A percentile compares a stretch with the other conserved stretches of the same genome.
Conservation (phyloP, 2,888 invertebrate genomes). For the Hedychridium roseum region DNA sequence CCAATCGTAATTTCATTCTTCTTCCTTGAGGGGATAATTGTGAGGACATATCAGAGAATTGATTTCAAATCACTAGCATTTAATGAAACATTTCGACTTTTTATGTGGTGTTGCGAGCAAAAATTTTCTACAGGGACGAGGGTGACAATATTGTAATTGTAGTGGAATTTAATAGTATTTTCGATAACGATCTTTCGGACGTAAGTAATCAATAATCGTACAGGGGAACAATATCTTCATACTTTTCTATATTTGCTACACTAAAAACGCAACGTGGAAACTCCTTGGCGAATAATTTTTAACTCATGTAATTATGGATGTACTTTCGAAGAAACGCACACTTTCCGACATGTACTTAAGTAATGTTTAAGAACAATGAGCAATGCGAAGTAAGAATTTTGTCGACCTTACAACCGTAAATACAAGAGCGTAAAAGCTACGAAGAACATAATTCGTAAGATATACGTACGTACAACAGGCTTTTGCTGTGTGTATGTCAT, state of each 20-base stretch:
- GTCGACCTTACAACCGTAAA: constrained; percentile 27
- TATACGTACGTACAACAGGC: constrained; percentile 6
- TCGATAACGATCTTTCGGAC: too few species aligned
- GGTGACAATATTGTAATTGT: too few species aligned
- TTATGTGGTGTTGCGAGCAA: too few species aligned
- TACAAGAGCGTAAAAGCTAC: constrained; percentile 4
- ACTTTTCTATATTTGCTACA: not conserved
- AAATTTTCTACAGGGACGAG: too few species aligned
- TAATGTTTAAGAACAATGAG: constrained; percentile 19
- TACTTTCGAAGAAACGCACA: constrained; percentile 12
- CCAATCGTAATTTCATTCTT: too few species aligned
- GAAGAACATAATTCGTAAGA: constrained; percentile 11
- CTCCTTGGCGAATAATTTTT: constrained; percentile 21
- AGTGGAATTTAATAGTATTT: too few species aligned
- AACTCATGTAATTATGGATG: constrained; percentile 3
- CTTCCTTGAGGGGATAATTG: too few species aligned
- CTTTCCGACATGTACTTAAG: constrained; percentile 29
- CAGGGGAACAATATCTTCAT: constrained; percentile 14
- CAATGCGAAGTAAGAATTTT: constrained; percentile 12
- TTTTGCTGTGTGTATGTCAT: constrained; percentile 18
- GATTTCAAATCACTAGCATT: too few species aligned
- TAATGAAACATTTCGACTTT: too few species aligned
- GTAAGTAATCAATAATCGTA: too few species aligned
- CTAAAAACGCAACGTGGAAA: constrained; percentile 16
- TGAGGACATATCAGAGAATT: too few species aligned